Evolutionary conservation across 2,797 vertebrate genomes (phyloP), one percentile per base, ranked within the genome.

Genomic region (Sebastolobus alascanus): DNA sequence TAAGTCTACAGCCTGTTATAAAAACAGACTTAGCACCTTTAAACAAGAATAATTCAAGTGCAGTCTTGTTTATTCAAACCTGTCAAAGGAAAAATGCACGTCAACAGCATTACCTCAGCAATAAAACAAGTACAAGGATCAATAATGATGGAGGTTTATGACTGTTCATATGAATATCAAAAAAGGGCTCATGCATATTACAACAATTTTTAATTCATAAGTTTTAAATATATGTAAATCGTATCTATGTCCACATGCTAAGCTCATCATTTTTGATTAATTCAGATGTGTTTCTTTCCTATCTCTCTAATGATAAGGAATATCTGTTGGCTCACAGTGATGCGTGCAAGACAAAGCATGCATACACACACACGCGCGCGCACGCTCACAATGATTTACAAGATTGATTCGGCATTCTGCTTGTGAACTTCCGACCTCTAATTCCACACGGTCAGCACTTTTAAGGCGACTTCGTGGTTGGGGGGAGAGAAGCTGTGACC

Each of bases 381-480:
- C 8, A 6, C 22, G 2, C 16, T 20, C 18, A 18, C 33, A 66
- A 29, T 37, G 13, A 27, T 60, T 75, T 56, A 50, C 29, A 52
- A 56, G 68, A 78, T 68, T 81, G 80, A 77, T 20, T 82, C 10
- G 68, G 77, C 79, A 79, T 87, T 86, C 50, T 66, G 82, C 69
- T 35, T 80, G 58, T 82, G 82, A 88, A 90, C 90, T 3, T 87
- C 65, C 9, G 65, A 81, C 77, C 87, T 79, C 31, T 64, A 29
- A 75, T 83, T 90, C 64, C 38, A 71, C 83, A 25, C 46, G 79
- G 66, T 91, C 89, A 91, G 88, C 82, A 64, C 18, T 81, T 38
- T 66, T 55, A 52, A 63, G 20, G 6, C 7, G 2, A 38, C 79
- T 75, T 82, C 22, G 46, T 43, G 31, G 50, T 61, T 27, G 37